Base-by-base conservation (phyloP, 2,888 invertebrate genomes). In the Koerneria pararmatus region DNA sequence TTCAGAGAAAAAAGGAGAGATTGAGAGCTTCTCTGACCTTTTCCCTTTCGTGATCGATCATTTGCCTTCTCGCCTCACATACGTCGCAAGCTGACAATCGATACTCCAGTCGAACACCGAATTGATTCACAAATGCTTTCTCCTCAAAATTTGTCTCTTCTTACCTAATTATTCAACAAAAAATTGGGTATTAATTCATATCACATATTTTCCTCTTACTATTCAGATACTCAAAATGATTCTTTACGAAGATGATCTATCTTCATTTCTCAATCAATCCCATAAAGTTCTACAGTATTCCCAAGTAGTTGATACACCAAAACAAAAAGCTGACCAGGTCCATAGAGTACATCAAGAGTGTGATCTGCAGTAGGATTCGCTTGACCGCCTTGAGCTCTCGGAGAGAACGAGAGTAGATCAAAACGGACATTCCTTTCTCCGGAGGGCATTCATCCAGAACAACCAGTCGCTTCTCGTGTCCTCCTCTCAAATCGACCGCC, bases 391-490 rank as follows among this genome's bases (percentile, higher is more conserved):
- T 60, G n/a, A 83, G 64, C 54, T 83, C 79, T 22, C 70, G 63
- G 0, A 88, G 86, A 0, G 88, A 88, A 1, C 87, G 87, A 0
- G 94, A 94, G n/a, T 93, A 88, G 1, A 97, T 85, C 2, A 94
- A 84, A 53, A 95, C 89, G 24, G 94, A 92, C 74, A 92, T 91
- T 0, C 92, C 93, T 1, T 93, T 87, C 78, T 91, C 89, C 80
- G 89, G 89, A 0, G 91, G 89, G 74, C 94, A 91, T 5, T 93
- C 93, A 27, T 78, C 76, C 46, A 82, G 73, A 11, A 77, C 72
- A 69, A 97, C 92, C 35, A 97, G 85, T 0, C 92, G 92, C 86
- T 97, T 97, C 15, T 70, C 46, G 2, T 74, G 76, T 29, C 83
- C 83, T 49, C 84, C 84, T 78, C 71, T 58, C 22, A 74, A 65